Evolutionary conservation across 2,797 vertebrate genomes (phyloP).

Genomic region (Setipinna tenuifilis): DNA sequence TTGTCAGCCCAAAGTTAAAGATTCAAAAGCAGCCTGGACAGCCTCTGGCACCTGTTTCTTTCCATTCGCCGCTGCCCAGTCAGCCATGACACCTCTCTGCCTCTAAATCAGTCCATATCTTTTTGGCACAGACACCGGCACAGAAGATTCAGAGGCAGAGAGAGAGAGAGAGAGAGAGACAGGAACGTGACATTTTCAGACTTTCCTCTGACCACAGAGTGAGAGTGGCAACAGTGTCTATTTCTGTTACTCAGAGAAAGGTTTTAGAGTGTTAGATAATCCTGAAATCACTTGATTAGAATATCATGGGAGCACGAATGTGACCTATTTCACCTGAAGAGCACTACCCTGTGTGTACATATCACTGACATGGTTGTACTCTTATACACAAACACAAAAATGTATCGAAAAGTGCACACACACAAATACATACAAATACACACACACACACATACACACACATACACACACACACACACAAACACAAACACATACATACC

Average conservation of each 20-base stretch:
- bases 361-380: too few relatives aligned
- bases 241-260: background rate
- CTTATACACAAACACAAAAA: too few relatives aligned
- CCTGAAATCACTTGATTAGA: background rate
- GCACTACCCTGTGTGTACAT: too few relatives aligned
- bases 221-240: background rate
- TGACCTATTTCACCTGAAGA: background rate
- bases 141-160: background rate
- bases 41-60: background rate
- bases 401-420: background rate
- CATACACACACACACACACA: background rate
- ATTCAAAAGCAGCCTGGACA: background rate
- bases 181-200: background rate
- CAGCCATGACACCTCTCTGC: background rate
- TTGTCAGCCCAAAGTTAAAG: background rate
- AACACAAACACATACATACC: background rate
- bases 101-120: background rate
- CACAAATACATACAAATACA: background rate
- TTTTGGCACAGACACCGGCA: background rate
- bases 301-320: background rate
- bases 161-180: background rate
- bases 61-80: constrained; percentile 2
- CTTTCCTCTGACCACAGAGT: background rate
- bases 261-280: background rate
- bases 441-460: background rate